A percentile compares a stretch with the other conserved stretches of the same genome.
Conservation (phyloP, 2,113 vertebrate genomes). For the Xiphophorus maculatus region DNA sequence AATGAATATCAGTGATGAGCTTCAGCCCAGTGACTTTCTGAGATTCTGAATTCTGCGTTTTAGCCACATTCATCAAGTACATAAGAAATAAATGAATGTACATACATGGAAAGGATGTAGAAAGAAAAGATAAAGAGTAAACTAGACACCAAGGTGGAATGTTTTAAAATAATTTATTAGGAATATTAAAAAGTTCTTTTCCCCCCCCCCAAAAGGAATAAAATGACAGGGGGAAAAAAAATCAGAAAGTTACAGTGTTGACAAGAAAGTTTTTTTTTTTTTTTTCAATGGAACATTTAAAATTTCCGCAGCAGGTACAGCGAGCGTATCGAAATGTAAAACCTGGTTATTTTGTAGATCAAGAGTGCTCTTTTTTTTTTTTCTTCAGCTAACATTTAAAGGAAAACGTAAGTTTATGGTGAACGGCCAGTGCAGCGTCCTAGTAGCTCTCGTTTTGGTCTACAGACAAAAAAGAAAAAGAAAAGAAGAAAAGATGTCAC, state of each 20-base stretch:
- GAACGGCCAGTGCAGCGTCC: constrained; percentile 69
- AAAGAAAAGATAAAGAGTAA: not conserved
- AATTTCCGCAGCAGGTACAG: constrained; percentile 44
- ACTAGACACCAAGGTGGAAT: constrained; percentile 66
- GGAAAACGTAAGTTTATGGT: constrained; percentile 35
- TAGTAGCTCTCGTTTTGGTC: constrained; percentile 68
- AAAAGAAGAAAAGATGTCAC: constrained; percentile 42
- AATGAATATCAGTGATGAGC: not conserved
- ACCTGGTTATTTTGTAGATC: constrained; percentile 39
- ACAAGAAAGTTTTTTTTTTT: constrained; percentile 82
- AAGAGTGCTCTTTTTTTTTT: constrained; percentile 64
- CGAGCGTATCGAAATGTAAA: constrained; percentile 61
- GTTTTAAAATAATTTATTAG: constrained; percentile 99
- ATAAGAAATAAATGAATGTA: not conserved
- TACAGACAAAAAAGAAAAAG: constrained; percentile 30
- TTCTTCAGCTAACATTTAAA: constrained; percentile 53
- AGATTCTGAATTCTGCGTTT: not conserved
- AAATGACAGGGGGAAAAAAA: constrained; percentile 71
- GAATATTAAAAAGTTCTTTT: constrained; percentile 89
- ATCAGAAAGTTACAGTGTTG: constrained; percentile 89
- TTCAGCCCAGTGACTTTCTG: not conserved
- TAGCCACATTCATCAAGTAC: not conserved
- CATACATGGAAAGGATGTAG: not conserved
- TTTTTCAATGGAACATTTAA: constrained; percentile 78
- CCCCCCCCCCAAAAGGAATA: constrained; percentile 74